Evolutionary conservation across 2,888 invertebrate species (phyloP).

Genomic region (Drosophila aldrichi): DNA sequence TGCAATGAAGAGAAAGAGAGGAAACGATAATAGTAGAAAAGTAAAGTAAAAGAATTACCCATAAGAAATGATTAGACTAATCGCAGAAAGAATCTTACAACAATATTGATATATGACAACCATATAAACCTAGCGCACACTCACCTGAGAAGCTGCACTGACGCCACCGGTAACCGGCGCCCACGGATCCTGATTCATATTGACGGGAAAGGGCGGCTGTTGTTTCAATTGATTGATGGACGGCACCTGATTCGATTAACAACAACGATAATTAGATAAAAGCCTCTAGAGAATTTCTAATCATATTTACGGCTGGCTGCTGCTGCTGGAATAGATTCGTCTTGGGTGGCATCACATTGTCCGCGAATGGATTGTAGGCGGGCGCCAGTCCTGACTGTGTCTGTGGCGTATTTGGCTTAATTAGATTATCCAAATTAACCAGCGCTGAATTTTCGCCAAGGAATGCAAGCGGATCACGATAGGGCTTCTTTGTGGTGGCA

Average conservation of each 20-base stretch:
- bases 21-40: slow-evolving; percentile 44
- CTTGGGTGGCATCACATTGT: slow-evolving; percentile 84
- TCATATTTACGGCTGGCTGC: slow-evolving; percentile 84
- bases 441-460: slow-evolving; percentile 98
- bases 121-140: slow-evolving; percentile 37
- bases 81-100: slow-evolving; percentile 37
- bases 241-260: slow-evolving; percentile 81
- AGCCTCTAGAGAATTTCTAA: not conserved
- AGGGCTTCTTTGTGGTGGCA: slow-evolving; percentile 82
- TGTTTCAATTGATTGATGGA: slow-evolving; percentile 86
- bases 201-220: slow-evolving; percentile 85
- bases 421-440: slow-evolving; percentile 98
- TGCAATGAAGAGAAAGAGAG: slow-evolving; percentile 40
- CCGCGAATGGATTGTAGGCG: slow-evolving; percentile 86
- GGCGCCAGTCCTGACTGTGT: slow-evolving; percentile 76
- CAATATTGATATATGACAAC: slow-evolving; percentile 18
- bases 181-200: slow-evolving; percentile 86
- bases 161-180: slow-evolving; percentile 82
- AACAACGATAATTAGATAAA: not conserved
- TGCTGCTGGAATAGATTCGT: slow-evolving; percentile 88
- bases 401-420: slow-evolving; percentile 87
- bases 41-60: slow-evolving; percentile 42
- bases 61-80: slow-evolving; percentile 48
- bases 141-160: slow-evolving; percentile 83
- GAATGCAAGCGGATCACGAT: slow-evolving; percentile 97